A percentile compares a stretch with the other conserved stretches of the same genome.
Conservation (phyloP, 2,888 invertebrate genomes). For the Koerneria pararmatus region DNA sequence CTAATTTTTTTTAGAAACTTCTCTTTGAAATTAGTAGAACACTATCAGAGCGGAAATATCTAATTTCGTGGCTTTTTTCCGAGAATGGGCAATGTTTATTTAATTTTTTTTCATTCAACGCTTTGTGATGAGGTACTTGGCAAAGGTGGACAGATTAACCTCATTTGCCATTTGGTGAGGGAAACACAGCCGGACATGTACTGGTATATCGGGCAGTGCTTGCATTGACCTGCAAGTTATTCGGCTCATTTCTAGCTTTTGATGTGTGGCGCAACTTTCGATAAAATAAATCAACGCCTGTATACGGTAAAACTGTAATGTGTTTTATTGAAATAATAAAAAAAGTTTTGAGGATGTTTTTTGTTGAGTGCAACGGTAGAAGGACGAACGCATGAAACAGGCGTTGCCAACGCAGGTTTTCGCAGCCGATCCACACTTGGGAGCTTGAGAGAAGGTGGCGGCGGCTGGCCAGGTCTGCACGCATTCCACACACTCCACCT, state of each 20-base stretch:
- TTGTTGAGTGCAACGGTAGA: not conserved
- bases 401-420: constrained; percentile 42
- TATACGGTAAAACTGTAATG: not conserved
- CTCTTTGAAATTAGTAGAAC: no score
- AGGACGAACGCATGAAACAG: constrained; percentile 45
- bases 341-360: not conserved
- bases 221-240: constrained; percentile 43
- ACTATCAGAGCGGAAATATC: no score
- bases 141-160: no score
- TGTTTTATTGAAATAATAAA: not conserved
- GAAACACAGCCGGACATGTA: constrained; percentile 46
- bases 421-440: constrained; percentile 39
- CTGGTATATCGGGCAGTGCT: constrained; percentile 50
- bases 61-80: no score
- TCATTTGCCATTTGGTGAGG: constrained; percentile 42
- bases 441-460: constrained; percentile 27
- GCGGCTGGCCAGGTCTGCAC: constrained; percentile 28
- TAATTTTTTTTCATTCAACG: no score
- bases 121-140: no score
- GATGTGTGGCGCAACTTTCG: constrained; percentile 2
- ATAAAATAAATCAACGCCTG: no score
- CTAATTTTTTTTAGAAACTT: no score
- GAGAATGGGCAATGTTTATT: no score
- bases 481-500: constrained; percentile 47
- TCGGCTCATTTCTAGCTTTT: not conserved